Percentiles rank a stretch among this genome's conserved stretches.
phyloP scores from a whole-genome alignment of 2,113 vertebrate genomes.

The Nothoprocta pentlandii region DNA sequence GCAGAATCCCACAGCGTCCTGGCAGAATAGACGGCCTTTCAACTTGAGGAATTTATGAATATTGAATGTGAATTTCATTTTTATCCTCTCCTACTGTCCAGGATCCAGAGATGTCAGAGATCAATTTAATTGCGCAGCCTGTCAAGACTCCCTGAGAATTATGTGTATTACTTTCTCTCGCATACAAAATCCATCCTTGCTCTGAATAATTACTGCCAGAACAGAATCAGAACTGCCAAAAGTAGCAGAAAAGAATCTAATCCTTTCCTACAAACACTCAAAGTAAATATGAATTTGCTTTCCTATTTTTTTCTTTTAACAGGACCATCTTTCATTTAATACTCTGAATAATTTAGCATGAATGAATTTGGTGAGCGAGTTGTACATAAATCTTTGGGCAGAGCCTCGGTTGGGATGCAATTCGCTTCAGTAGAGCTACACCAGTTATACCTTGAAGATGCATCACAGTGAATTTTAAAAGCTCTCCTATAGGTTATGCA shows the following conservation, averaged over 20 bases:
- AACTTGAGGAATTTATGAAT: background rate
- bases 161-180: background rate
- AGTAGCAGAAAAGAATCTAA: background rate
- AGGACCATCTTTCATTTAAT: background rate
- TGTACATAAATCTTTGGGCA: background rate
- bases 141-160: slow-evolving; percentile 48
- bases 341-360: background rate
- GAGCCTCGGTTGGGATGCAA: background rate
- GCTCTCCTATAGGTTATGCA: slow-evolving; percentile 45
- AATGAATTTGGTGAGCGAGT: background rate
- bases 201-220: slow-evolving; percentile 55
- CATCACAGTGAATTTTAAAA: slow-evolving; percentile 36
- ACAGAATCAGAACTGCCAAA: slow-evolving; percentile 48
- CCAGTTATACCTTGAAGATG: slow-evolving; percentile 1
- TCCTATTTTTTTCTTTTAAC: background rate
- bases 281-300: slow-evolving; percentile 47
- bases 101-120: slow-evolving; percentile 52
- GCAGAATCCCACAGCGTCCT: background rate
- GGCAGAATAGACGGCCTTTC: background rate
- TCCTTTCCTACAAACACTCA: slow-evolving; percentile 16
- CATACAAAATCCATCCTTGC: background rate
- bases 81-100: slow-evolving; percentile 15
- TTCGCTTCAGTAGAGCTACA: background rate
- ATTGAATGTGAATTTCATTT: slow-evolving; percentile 1
- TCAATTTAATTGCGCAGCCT: slow-evolving; percentile 17